These are phyloP conservation scores for Cheilinus undulatus DNA, from an alignment of 2,113 vertebrate genomes.

Conservation along the genomic window DNA sequence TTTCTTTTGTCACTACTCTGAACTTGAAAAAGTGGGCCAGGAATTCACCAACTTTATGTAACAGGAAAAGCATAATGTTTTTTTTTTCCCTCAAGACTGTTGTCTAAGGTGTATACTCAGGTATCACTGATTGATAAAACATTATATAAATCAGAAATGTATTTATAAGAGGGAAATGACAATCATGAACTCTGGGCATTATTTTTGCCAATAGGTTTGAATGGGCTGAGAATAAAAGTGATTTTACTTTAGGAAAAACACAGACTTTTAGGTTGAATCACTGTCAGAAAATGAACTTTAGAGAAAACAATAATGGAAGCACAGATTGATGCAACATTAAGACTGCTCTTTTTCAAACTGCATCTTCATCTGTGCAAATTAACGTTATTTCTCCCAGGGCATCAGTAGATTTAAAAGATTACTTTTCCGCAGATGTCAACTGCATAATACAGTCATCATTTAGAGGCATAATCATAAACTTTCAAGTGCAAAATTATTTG, in stretches of 20 bases:
- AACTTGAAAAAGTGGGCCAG: too few relatives aligned
- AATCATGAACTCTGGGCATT: too few relatives aligned
- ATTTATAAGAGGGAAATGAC: too few relatives aligned
- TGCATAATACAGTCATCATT: slow-evolving; percentile 42
- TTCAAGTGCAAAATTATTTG: slow-evolving; percentile 18
- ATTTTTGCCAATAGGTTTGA: too few relatives aligned
- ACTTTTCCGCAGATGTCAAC: slow-evolving; percentile 28
- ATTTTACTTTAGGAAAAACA: background rate
- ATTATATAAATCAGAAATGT: too few relatives aligned
- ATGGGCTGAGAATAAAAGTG: too few relatives aligned
- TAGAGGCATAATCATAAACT: slow-evolving; percentile 22
- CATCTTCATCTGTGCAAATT: slow-evolving; percentile 39
- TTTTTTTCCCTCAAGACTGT: too few relatives aligned
- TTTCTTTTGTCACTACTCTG: too few relatives aligned
- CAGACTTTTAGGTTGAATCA: background rate
- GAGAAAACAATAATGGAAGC: background rate
- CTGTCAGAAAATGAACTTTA: background rate
- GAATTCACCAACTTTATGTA: too few relatives aligned
- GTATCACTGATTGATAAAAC: too few relatives aligned
- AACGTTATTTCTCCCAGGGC: slow-evolving; percentile 22
- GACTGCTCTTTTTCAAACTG: slow-evolving; percentile 3
- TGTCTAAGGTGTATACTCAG: too few relatives aligned
- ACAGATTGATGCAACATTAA: slow-evolving; percentile 17
- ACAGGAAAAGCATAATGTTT: too few relatives aligned
- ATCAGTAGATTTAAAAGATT: slow-evolving; percentile 26